A percentile compares a stretch with the other conserved stretches of the same genome.
Evolutionary conservation across 2,797 vertebrate genomes (phyloP).

Genomic region (Cryptoprocta ferox): DNA sequence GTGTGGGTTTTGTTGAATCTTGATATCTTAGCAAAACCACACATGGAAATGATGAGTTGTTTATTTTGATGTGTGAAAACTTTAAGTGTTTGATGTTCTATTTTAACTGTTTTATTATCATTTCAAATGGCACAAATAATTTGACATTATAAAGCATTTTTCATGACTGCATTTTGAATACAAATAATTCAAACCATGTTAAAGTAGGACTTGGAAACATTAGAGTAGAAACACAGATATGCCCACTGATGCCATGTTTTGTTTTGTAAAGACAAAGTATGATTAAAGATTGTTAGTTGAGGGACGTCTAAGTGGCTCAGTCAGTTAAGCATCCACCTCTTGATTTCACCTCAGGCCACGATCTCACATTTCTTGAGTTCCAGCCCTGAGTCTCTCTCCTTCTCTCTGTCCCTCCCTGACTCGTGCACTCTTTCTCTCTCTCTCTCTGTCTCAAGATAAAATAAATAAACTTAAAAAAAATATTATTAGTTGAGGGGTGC

Average conservation of each 20-base stretch:
- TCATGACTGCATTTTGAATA: not conserved
- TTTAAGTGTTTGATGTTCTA: not conserved
- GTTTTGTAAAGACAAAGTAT: conserved; percentile 14
- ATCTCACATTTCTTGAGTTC: no score
- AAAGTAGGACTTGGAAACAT: conserved; percentile 3
- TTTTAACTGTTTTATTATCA: not conserved
- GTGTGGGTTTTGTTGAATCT: not conserved
- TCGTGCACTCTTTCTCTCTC: no score
- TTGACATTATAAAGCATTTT: conserved; percentile 20
- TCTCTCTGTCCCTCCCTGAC: no score
- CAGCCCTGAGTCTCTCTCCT: no score
- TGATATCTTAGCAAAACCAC: conserved; percentile 1
- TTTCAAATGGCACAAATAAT: not conserved
- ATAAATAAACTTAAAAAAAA: no score
- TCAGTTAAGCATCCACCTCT: no score
- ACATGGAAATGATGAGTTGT: not conserved
- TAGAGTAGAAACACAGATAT: conserved; percentile 31
- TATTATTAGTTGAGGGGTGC: no score
- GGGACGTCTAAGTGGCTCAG: no score
- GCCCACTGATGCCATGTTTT: not conserved
- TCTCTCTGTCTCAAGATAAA: no score
- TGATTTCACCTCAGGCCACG: no score
- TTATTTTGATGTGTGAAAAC: not conserved
- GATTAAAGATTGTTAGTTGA: not conserved
- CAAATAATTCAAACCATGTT: not conserved